Evolutionary conservation across 2,113 vertebrate species (phyloP).

Genomic region (Sus scrofa): T2T-Sscrofa CM000812.6:44154501-44155000

Average conservation of each 20-base stretch:
- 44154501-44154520: conserved; percentile 70
- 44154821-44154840: conserved; percentile 59
- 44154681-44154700: conserved; percentile 55
- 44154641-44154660: conserved; percentile 37
- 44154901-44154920: conserved; percentile 30
- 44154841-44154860: conserved; percentile 14
- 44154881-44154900: conserved; percentile 48
- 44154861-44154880: conserved; percentile 68
- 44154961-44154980: background rate
- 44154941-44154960: conserved; percentile 14
- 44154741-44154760: conserved; percentile 57
- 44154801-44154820: conserved; percentile 71
- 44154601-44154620: conserved; percentile 43
- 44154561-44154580: conserved; percentile 54
- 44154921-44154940: background rate
- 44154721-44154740: conserved; percentile 40
- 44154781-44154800: conserved; percentile 62
- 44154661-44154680: conserved; percentile 2
- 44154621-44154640: conserved; percentile 11
- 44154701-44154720: conserved; percentile 56
- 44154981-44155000: conserved; percentile 1
- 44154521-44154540: conserved; percentile 59
- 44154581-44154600: conserved; percentile 60
- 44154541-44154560: conserved; percentile 67
- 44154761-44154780: conserved; percentile 61